Evolutionary conservation across 1,140 invertebrate genomes (phyloP), one percentile per base, ranked within the genome.

Genomic region (Scylla paramamosain): DNA sequence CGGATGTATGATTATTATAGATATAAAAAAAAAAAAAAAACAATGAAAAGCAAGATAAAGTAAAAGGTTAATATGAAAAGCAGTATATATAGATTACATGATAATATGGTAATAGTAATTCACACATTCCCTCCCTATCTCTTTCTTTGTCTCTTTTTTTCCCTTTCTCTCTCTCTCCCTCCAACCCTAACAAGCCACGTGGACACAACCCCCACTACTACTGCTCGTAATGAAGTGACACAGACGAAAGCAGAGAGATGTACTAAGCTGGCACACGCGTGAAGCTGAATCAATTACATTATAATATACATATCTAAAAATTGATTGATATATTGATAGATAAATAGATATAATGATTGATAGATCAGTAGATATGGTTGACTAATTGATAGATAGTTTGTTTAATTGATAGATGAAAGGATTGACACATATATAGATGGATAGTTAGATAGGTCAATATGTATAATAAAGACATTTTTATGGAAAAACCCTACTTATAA

Each of bases 221-320:
- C 52, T 59, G 10, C 20, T 59, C 52, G 39, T 59, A 25, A n/a
- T n/a, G n/a, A 88, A 88, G 28, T 32, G 86, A 28, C 32, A 45
- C 32, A 88, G 86, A 32, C 8, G 2, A 20, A 25, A 32, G 52
- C 0, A 32, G 0, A 88, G 20, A 32, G 39, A 39, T 2, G 39
- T 39, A 39, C 6, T 46, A 46, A 88, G 31, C 32, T 12, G 32
- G 86, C 32, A 88, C 45, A 88, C 86, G 14, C 45, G 14, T 39
- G 86, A 88, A 88, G 86, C 86, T 59, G 32, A 88, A 88, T 88
- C 86, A 31, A 32, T 29, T 88, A 25, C 45, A 32, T 32, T 88
- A 88, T n/a, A n/a, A 39, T 86, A 7, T 86, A 14, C 32, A 25
- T 86, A 86, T 12, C 8, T 86, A 28, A 6, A 86, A 31, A 86